Evolutionary conservation across 1,140 invertebrate species (phyloP).

Genomic region (Batillaria attramentaria): DNA sequence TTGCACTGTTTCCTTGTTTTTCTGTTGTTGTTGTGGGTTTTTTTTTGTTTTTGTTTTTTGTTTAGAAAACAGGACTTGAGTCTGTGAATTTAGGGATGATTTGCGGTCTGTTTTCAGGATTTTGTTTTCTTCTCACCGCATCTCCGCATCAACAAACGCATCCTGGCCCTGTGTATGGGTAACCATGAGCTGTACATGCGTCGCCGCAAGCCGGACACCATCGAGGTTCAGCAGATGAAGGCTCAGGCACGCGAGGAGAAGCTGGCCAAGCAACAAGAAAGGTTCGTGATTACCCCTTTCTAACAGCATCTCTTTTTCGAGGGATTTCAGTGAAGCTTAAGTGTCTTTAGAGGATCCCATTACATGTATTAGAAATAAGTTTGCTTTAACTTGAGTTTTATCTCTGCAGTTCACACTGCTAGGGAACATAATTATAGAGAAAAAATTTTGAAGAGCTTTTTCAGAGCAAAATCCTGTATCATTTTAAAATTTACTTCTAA

Average conservation of each 20-base stretch:
- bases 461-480: too few relatives aligned
- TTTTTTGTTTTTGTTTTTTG: too few relatives aligned
- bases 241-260: constrained; percentile 96
- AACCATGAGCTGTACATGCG: constrained; percentile 99
- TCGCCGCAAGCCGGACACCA: constrained; percentile 96
- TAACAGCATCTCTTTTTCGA: not conserved
- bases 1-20: too few relatives aligned
- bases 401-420: too few relatives aligned
- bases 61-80: too few relatives aligned
- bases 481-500: too few relatives aligned
- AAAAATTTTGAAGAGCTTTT: too few relatives aligned
- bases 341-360: not conserved
- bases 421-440: not conserved
- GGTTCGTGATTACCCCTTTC: constrained; percentile 29
- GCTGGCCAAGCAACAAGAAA: constrained; percentile 72
- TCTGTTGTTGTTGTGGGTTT: too few relatives aligned
- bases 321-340: not conserved
- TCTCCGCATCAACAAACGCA: constrained; percentile 96
- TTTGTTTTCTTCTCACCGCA: constrained; percentile 99
- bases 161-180: constrained; percentile 97
- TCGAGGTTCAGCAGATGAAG: constrained; percentile 99
- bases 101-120: constrained; percentile 75
- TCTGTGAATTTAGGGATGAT: too few relatives aligned
- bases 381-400: not conserved
- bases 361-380: not conserved